Base-by-base conservation (phyloP, 1,140 invertebrate species). In the Phymorhynchus buccinoides region DNA sequence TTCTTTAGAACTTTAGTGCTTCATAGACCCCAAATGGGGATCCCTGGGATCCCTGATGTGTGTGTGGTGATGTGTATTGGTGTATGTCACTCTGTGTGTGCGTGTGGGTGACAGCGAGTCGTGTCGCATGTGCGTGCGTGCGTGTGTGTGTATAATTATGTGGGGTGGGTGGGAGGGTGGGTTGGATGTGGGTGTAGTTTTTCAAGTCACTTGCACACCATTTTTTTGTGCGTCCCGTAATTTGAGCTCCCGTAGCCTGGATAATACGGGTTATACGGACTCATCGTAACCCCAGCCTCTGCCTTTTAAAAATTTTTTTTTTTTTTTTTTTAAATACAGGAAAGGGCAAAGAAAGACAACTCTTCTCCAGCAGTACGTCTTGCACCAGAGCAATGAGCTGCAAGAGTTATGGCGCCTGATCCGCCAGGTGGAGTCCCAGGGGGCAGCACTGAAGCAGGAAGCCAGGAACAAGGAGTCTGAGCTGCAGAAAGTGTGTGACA, bases 401-500 rank as follows among this genome's bases (percentile, higher is more conserved):
- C 18, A 18, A 44, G 81, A 83, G 81, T 71, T 83, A 41, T 71
- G 62, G 27, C 81, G 81, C 37, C 66, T 83, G 81, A 42, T 71
- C 22, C 12, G n/a, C 12, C 18, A 18, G 62, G 37, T 66, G 27
- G 62, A 83, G 81, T 16, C 81, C 22, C 81, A 83, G 62, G 41
- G 39, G 62, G 1, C 39, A 44, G 81, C 81, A 71, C 81, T 83
- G 62, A 83, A 73, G 41, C 62, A 83, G 2, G 81, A 83, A 62
- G 66, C n/a, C 39, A 83, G 44, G 18, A 66, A 83, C 30, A 4
- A 30, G 66, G 81, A 83, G 22, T 9, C 14, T 1, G 81, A 83
- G 48, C 81, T 83, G 7, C 81, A 83, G 81, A 83, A 71, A 71
- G 44, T 27, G 3, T 83, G 81, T 30, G 81, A 83, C 30, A 37